A percentile compares a stretch with the other conserved stretches of the same genome.
Conservation (phyloP, 2,113 vertebrate genomes). For the Bos taurus region ARS-UCD2.0 NC_037329.1:22625501-22626000, state of each 20-base stretch:
- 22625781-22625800: neutral
- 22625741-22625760: neutral
- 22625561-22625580: neutral
- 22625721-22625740: neutral
- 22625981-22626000: neutral
- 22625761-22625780: neutral
- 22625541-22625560: neutral
- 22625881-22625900: neutral
- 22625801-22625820: neutral
- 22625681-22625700: neutral
- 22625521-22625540: neutral
- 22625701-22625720: neutral
- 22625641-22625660: neutral
- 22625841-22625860: neutral
- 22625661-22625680: neutral
- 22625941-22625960: neutral
- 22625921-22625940: neutral
- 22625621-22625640: neutral
- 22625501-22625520: neutral
- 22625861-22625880: neutral
- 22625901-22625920: neutral
- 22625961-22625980: neutral
- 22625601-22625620: conserved; percentile 13
- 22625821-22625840: neutral
- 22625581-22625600: neutral